Conservation (phyloP, 2,113 vertebrate genomes). For the Plecturocebus donacophilus region DNA sequence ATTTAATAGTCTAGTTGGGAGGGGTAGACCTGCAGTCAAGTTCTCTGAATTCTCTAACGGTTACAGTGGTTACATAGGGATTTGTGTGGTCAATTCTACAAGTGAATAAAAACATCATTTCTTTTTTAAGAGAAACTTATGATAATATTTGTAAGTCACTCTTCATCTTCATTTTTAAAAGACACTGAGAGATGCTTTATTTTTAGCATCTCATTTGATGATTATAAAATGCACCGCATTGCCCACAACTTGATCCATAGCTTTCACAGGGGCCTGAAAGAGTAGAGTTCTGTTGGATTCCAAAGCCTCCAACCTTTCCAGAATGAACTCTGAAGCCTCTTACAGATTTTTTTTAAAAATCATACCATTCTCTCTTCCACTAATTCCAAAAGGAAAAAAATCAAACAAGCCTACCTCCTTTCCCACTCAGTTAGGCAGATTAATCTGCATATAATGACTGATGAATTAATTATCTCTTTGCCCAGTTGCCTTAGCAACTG, state of each 20-base stretch:
- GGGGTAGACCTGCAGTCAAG: not conserved
- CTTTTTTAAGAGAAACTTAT: not conserved
- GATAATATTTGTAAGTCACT: not conserved
- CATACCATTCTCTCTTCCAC: not conserved
- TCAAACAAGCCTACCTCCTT: not conserved
- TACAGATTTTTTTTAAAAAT: not conserved
- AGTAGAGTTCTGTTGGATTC: not conserved
- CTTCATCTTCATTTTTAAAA: not conserved
- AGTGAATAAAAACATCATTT: not conserved
- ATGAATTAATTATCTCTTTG: conserved; percentile 67
- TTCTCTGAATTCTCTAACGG: not conserved
- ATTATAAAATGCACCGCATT: not conserved
- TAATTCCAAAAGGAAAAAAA: conserved; percentile 18
- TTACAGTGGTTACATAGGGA: no score
- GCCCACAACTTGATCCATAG: not conserved
- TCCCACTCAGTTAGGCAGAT: conserved; percentile 24
- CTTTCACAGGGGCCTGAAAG: not conserved
- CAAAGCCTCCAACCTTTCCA: not conserved
- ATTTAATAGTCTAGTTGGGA: not conserved
- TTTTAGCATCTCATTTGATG: not conserved
- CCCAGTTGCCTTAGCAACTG: conserved; percentile 72
- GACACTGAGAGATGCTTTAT: not conserved
- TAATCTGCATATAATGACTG: conserved; percentile 70
- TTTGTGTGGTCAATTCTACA: not conserved
- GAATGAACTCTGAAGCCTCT: not conserved